Conservation (phyloP, 2,113 vertebrate species). For the Ciconia boyciana region DNA sequence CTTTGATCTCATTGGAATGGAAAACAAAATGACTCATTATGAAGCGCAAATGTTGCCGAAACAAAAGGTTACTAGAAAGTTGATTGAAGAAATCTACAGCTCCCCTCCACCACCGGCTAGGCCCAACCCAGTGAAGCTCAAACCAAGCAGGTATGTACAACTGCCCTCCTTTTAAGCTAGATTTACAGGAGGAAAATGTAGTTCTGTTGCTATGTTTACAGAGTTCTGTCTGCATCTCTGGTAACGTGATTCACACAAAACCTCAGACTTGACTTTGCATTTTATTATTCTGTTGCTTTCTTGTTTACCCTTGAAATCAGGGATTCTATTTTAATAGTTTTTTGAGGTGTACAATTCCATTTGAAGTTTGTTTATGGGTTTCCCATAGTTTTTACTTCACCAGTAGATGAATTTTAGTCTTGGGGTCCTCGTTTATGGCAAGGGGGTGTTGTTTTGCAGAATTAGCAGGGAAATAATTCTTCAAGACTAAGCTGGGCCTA, state of each 20-base stretch:
- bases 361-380: background rate
- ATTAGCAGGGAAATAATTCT: background rate
- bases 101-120: conserved; percentile 76
- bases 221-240: background rate
- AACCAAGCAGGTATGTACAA: conserved; percentile 83
- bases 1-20: conserved; percentile 88
- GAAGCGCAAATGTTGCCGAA: conserved; percentile 85
- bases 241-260: background rate
- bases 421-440: background rate
- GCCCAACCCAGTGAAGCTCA: conserved; percentile 84
- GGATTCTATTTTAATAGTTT: background rate
- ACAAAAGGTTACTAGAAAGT: conserved; percentile 83
- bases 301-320: background rate
- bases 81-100: conserved; percentile 89
- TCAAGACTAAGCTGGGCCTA: background rate
- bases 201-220: background rate
- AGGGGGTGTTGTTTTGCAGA: background rate
- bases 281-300: background rate
- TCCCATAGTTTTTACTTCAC: background rate
- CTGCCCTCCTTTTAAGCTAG: background rate
- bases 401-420: background rate
- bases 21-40: conserved; percentile 83
- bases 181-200: background rate
- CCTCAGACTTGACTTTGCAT: background rate
- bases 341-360: background rate